Conservation (phyloP, 2,888 invertebrate species). For the Branchipolynoe longqiensis region DNA sequence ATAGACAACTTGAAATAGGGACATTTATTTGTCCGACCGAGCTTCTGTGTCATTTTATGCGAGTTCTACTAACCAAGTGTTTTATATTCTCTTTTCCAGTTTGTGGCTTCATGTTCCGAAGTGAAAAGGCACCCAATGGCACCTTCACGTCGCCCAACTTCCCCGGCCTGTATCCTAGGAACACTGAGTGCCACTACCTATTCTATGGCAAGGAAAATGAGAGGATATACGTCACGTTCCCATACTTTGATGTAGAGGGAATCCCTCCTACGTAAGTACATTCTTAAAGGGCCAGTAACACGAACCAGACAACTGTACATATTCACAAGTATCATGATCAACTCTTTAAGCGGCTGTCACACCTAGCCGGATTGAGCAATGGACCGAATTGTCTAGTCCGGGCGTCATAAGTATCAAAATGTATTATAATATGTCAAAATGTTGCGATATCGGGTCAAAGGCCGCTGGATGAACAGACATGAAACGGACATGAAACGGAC, state of each 20-base stretch:
- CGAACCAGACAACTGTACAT: too few relatives aligned
- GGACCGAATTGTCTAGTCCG: too few relatives aligned
- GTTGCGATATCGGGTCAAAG: too few relatives aligned
- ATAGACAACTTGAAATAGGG: too few relatives aligned
- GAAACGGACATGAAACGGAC: not conserved
- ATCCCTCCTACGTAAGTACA: constrained; percentile 90
- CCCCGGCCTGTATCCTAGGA: constrained; percentile 90
- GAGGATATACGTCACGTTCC: constrained; percentile 91
- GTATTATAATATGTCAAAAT: too few relatives aligned
- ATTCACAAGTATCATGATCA: not conserved
- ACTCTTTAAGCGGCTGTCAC: not conserved
- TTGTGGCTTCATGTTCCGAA: constrained; percentile 87
- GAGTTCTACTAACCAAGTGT: too few relatives aligned
- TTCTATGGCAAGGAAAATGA: constrained; percentile 91
- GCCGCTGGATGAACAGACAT: too few relatives aligned
- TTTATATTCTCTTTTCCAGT: constrained; percentile 77
- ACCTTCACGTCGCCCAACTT: constrained; percentile 92
- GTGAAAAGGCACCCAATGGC: constrained; percentile 83
- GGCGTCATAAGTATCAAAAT: too few relatives aligned
- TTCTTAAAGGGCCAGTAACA: too few relatives aligned
- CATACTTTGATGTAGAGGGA: constrained; percentile 95
- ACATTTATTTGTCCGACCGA: too few relatives aligned
- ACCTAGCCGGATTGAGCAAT: too few relatives aligned
- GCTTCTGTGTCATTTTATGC: too few relatives aligned
- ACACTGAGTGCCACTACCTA: constrained; percentile 92